These are phyloP conservation scores for Lithophane socia DNA, from an alignment of 2,888 invertebrate species.

Conservation along the genomic window DNA sequence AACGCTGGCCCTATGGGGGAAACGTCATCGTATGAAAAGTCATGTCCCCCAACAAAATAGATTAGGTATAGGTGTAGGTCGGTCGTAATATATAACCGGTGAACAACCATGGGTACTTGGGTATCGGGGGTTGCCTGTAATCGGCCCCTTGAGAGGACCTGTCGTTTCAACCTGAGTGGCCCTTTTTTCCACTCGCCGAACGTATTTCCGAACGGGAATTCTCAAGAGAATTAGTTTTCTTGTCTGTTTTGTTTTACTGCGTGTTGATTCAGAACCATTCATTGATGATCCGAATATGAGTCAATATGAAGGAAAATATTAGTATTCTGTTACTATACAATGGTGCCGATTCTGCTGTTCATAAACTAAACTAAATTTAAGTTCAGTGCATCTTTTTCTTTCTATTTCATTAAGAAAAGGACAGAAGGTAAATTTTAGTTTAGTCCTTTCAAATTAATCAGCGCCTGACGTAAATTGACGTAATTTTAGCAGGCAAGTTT, in stretches of 20 bases:
- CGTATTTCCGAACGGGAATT: constrained; percentile 51
- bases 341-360: no score
- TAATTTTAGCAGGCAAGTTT: no score
- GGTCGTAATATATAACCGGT: constrained; percentile 66
- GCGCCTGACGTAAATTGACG: no score
- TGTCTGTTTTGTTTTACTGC: constrained; percentile 8
- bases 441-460: no score
- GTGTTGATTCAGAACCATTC: not conserved
- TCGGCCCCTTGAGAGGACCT: constrained; percentile 68
- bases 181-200: constrained; percentile 55
- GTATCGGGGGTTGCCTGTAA: constrained; percentile 65
- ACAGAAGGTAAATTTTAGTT: no score
- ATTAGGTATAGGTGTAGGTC: constrained; percentile 58
- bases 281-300: not conserved
- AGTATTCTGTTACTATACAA: no score
- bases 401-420: no score
- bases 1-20: constrained; percentile 44
- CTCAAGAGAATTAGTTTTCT: constrained; percentile 61
- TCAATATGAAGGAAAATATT: not conserved
- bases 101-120: constrained; percentile 48
- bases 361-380: no score
- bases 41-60: constrained; percentile 63
- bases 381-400: no score
- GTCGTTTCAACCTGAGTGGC: constrained; percentile 66
- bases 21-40: constrained; percentile 60